A percentile compares a stretch with the other conserved stretches of the same genome.
phyloP scores from a whole-genome alignment of 2,888 invertebrate species.

The Epinotia bilunana region DNA sequence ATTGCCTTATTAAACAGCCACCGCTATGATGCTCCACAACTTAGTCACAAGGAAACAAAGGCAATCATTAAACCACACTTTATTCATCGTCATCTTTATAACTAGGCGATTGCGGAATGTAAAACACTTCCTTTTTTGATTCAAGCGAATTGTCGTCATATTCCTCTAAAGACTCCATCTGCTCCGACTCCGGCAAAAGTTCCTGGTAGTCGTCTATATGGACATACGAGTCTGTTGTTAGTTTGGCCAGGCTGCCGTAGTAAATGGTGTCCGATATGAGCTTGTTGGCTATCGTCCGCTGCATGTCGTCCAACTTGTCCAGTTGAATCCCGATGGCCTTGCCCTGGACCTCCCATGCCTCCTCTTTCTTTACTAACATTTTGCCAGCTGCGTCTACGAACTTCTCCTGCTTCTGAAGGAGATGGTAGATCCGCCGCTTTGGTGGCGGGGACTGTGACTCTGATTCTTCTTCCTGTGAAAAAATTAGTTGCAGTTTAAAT shows the following conservation, averaged over 20 bases:
- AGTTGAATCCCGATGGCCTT: constrained; percentile 13
- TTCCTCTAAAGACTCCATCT: background rate
- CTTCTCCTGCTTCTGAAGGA: constrained; percentile 10
- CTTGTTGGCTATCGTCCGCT: constrained; percentile 10
- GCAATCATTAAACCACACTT: background rate
- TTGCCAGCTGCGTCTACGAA: background rate
- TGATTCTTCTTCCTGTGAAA: background rate
- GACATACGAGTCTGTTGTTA: background rate
- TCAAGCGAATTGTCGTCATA: background rate
- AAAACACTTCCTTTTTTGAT: background rate
- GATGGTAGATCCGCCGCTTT: constrained; percentile 1
- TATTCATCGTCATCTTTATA: constrained; percentile 1
- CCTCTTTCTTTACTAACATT: background rate
- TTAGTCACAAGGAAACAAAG: background rate
- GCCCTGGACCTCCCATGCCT: background rate
- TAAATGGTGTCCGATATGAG: constrained; percentile 7
- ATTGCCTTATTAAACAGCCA: no score
- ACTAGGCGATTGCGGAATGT: background rate
- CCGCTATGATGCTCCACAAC: no score
- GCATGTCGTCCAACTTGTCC: background rate
- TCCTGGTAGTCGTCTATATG: background rate
- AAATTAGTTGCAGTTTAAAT: background rate
- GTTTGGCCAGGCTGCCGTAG: background rate
- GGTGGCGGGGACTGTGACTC: background rate
- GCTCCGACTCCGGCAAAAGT: background rate